These are phyloP conservation scores for Caenorhabditis brenneri DNA, from an alignment of 1,140 invertebrate species.

Conservation along the genomic window DNA sequence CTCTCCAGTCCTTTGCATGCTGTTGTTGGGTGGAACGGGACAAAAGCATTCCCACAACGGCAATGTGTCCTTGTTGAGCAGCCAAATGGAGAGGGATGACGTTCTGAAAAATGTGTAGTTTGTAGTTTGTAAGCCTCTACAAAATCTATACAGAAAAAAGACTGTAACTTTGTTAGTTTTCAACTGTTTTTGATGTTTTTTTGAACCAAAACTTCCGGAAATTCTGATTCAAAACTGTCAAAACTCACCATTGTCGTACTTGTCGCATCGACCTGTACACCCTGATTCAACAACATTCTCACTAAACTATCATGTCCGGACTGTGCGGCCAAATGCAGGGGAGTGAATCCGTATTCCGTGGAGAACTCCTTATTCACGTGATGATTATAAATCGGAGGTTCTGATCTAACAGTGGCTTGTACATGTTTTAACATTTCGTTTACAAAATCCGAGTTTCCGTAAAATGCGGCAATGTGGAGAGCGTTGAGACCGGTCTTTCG, in stretches of 20 bases:
- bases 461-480: slow-evolving; percentile 94
- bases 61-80: slow-evolving; percentile 95
- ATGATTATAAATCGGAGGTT: slow-evolving; percentile 83
- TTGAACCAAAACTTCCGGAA: too few species aligned
- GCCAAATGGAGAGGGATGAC: slow-evolving; percentile 86
- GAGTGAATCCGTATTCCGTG: slow-evolving; percentile 75
- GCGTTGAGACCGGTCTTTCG: slow-evolving; percentile 95
- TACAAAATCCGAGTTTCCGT: slow-evolving; percentile 95
- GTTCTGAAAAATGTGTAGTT: too few species aligned
- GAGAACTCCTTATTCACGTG: slow-evolving; percentile 81
- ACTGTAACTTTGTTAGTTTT: too few species aligned
- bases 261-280: slow-evolving; percentile 87
- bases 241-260: slow-evolving; percentile 70
- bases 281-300: slow-evolving; percentile 89
- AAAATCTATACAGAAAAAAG: too few species aligned
- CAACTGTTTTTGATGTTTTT: too few species aligned
- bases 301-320: slow-evolving; percentile 97
- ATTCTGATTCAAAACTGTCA: too few species aligned
- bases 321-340: slow-evolving; percentile 93
- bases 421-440: slow-evolving; percentile 89
- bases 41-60: slow-evolving; percentile 89
- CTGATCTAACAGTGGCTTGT: slow-evolving; percentile 90
- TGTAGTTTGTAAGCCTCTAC: too few species aligned
- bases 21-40: slow-evolving; percentile 94
- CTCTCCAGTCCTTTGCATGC: slow-evolving; percentile 88